phyloP scores from a whole-genome alignment of 2,797 vertebrate species.

The Myotis findleyi region DNA sequence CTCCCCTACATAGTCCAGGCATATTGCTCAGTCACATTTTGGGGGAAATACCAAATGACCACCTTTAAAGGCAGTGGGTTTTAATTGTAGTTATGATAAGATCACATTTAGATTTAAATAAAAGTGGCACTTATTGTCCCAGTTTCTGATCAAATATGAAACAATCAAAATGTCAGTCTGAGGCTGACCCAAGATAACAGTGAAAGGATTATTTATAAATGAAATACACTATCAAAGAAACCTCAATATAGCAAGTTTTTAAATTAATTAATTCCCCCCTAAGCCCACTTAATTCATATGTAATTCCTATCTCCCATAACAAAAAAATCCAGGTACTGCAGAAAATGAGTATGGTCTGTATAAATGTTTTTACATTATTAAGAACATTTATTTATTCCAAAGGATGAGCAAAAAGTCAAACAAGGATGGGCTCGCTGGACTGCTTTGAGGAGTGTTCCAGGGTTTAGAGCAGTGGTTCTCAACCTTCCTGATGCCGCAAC shows the following conservation, averaged over 20 bases:
- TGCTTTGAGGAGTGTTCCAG: not conserved
- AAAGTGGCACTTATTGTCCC: not conserved
- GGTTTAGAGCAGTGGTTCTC: not conserved
- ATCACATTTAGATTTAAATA: not conserved
- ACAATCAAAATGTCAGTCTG: not conserved
- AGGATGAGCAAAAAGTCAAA: not conserved
- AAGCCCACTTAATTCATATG: constrained; percentile 29
- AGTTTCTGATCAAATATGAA: constrained; percentile 54
- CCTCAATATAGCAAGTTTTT: not conserved
- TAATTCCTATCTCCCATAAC: not conserved
- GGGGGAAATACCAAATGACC: not conserved
- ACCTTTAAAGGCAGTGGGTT: not conserved
- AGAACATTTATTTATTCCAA: not conserved
- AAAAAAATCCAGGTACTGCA: not conserved
- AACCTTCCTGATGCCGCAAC: too few species aligned
- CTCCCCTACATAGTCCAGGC: not conserved
- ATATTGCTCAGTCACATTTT: not conserved
- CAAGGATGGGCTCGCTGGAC: not conserved
- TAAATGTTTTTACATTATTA: not conserved
- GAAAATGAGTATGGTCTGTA: not conserved
- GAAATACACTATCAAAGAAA: constrained; percentile 3
- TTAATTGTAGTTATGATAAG: not conserved
- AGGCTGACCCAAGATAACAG: not conserved
- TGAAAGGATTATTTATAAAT: constrained; percentile 18
- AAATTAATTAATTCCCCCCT: not conserved